Conservation (phyloP, 2,797 vertebrate genomes). For the Tenualosa thibaudeaui region DNA sequence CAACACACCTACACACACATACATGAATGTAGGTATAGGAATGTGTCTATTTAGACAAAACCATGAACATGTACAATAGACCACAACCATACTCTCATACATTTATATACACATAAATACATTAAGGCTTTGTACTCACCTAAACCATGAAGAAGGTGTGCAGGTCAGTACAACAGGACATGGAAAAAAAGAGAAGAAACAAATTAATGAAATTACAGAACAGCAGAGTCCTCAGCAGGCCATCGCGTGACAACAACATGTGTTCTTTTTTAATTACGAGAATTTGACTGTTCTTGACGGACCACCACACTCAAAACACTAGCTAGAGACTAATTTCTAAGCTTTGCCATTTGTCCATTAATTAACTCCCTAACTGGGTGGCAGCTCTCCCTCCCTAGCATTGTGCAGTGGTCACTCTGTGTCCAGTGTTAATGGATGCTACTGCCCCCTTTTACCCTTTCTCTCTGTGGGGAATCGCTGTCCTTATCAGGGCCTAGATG, state of each 20-base stretch:
- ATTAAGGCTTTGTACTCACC: not conserved
- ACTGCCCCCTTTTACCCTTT: not conserved
- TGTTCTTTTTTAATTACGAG: not conserved
- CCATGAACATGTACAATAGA: not conserved
- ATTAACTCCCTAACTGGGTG: conserved; percentile 4
- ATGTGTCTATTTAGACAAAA: not conserved
- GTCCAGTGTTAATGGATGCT: not conserved
- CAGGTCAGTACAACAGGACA: not conserved
- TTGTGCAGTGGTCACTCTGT: not conserved
- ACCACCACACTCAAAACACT: not conserved
- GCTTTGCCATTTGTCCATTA: conserved; percentile 1
- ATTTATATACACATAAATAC: not conserved
- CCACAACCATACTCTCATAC: not conserved
- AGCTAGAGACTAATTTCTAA: not conserved
- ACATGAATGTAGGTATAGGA: not conserved
- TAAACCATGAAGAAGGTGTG: not conserved
- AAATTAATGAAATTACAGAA: not conserved
- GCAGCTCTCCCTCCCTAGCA: not conserved
- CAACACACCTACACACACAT: not conserved
- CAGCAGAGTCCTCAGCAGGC: not conserved
- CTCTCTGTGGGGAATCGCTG: conserved; percentile 12
- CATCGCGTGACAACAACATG: not conserved
- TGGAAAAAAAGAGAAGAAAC: not conserved
- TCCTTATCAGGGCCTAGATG: not conserved
- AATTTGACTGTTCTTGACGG: not conserved